Base-by-base conservation (phyloP, 2,797 vertebrate species). In the Scolopax rusticola region DNA sequence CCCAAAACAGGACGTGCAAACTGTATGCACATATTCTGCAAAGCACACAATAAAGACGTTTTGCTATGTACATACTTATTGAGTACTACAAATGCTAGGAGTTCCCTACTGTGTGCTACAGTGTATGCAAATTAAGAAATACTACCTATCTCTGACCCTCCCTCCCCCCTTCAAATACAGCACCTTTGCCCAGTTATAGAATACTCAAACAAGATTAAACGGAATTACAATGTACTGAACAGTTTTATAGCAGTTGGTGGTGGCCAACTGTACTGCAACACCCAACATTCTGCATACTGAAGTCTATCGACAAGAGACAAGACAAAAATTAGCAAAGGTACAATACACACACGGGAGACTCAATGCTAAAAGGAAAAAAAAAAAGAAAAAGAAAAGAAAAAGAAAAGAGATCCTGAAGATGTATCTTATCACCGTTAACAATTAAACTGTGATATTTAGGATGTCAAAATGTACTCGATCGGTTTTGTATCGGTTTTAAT, bases 1-100 rank as follows among this genome's bases (percentile, higher is more conserved):
- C 95, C 94, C 90, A 84, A 97, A 97, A 97, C 97, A 98, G 96
- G 97, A 97, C 98, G 98, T 98, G 98, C 98, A 98, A 98, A 97
- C 97, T 75, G 94, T 98, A 97, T 98, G 98, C 98, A 98, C 98
- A 98, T 97, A 97, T 95, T 98, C 97, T 98, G 97, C 97, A 97
- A 98, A 98, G 98, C 98, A 98, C 98, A 98, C 97, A 96, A 98
- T 98, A 97, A 96, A 97, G 98, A 98, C 98, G 97, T 98, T 97
- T 97, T 95, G 97, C 97, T 98, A 98, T 98, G 96, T 98, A 98
- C 98, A 98, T 83, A 93, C 97, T 96, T 94, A 89, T 71, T 97
- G 96, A 97, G 96, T 96, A 98, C 96, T 96, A 97, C 97, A 89
- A 96, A 97, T 67, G 96, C 97, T 98, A 97, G 93, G 93, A 93